Conservation (phyloP, 1,140 invertebrate genomes). For the Zaprionus davidi region DNA sequence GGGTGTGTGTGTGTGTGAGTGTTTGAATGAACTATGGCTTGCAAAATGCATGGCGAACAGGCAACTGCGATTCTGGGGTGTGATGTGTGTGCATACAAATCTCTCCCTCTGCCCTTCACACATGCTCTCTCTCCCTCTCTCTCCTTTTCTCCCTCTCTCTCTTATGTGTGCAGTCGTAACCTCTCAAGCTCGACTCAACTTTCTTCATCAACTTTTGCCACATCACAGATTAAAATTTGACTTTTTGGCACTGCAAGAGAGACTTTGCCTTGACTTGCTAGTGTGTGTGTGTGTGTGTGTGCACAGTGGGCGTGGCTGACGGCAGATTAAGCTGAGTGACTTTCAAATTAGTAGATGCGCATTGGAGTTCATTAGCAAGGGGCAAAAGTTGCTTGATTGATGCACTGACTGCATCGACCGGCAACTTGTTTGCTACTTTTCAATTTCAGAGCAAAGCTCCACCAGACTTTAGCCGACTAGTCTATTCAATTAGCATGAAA, state of each 20-base stretch:
- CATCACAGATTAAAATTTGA: slow-evolving; percentile 81
- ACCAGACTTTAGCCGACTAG: background rate
- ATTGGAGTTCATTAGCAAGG: slow-evolving; percentile 74
- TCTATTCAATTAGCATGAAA: slow-evolving; percentile 14
- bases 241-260: slow-evolving; percentile 68
- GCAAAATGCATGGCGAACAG: slow-evolving; percentile 50
- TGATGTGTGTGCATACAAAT: background rate
- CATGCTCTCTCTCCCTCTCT: background rate
- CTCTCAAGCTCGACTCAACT: slow-evolving; percentile 49
- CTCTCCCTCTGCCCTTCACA: background rate
- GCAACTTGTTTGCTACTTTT: slow-evolving; percentile 22
- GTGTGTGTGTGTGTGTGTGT: background rate
- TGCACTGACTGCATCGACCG: slow-evolving; percentile 59
- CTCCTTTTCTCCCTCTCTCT: slow-evolving; percentile 38
- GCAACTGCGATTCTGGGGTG: slow-evolving; percentile 1
- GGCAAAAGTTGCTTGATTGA: slow-evolving; percentile 74
- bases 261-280: slow-evolving; percentile 41
- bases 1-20: slow-evolving; percentile 26
- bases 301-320: slow-evolving; percentile 47
- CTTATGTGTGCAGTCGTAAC: slow-evolving; percentile 48
- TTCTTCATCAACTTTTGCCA: slow-evolving; percentile 80
- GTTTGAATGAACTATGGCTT: slow-evolving; percentile 65
- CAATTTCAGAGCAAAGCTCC: background rate
- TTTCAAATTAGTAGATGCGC: slow-evolving; percentile 77
- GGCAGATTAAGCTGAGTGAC: slow-evolving; percentile 76